Conservation (phyloP, 2,888 invertebrate genomes). For the Lasioglossum marginatum region DNA sequence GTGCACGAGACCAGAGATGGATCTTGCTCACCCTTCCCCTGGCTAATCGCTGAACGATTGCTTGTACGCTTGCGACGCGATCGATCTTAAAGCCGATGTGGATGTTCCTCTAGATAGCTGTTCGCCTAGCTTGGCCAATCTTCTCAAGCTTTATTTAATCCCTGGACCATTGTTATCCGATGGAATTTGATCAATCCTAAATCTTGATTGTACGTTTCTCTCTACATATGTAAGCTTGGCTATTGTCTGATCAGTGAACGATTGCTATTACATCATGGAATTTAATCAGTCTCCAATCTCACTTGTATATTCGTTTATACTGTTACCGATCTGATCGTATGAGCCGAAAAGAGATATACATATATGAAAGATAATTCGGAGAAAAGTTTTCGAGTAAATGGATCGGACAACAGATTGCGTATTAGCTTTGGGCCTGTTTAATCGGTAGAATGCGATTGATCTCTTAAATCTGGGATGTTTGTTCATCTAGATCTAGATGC, state of each 20-base stretch:
- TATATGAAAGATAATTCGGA: too few species aligned
- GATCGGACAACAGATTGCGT: neutral
- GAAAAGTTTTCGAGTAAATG: neutral
- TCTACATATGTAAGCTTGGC: neutral
- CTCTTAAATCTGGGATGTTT: neutral
- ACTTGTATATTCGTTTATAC: neutral
- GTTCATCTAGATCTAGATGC: neutral
- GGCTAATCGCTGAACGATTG: constrained; percentile 4
- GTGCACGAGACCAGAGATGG: constrained; percentile 22
- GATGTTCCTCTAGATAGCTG: neutral
- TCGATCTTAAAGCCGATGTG: neutral
- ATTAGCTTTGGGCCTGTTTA: neutral
- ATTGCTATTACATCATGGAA: neutral
- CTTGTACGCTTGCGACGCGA: neutral
- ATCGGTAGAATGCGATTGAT: neutral
- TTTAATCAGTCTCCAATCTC: neutral
- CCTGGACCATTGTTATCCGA: too few species aligned
- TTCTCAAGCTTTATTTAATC: neutral
- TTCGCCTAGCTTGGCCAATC: neutral
- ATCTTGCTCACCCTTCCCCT: neutral
- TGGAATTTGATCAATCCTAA: neutral
- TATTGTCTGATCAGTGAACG: neutral
- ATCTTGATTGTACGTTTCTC: neutral
- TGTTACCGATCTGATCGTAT: neutral
- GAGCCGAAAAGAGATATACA: too few species aligned